Evolutionary conservation across 2,113 vertebrate species (phyloP).

Genomic region (Ameiurus melas): DNA sequence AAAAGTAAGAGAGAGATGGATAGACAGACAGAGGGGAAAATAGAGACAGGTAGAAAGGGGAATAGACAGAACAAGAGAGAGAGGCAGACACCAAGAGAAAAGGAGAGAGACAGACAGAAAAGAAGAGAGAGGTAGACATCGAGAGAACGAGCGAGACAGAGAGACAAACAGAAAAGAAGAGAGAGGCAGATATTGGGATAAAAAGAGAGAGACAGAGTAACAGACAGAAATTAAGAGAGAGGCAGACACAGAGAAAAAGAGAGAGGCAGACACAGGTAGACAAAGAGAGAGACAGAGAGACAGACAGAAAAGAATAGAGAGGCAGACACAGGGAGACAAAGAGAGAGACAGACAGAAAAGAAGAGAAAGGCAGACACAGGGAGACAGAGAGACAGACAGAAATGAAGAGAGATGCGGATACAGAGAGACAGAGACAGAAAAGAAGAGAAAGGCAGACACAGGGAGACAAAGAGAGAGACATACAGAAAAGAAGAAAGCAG

Average conservation of each 20-base stretch:
- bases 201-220: not conserved
- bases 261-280: too few species aligned
- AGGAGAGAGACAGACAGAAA: not conserved
- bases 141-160: too few species aligned
- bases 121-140: not conserved
- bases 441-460: not conserved
- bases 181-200: not conserved
- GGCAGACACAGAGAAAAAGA: too few species aligned
- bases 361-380: not conserved
- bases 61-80: conserved; percentile 19
- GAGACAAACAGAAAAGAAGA: not conserved
- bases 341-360: too few species aligned
- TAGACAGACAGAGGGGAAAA: not conserved
- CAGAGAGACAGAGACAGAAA: not conserved
- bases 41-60: not conserved
- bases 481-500: too few species aligned
- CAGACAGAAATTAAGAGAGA: not conserved
- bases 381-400: not conserved
- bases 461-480: too few species aligned
- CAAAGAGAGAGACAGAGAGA: not conserved
- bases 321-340: too few species aligned
- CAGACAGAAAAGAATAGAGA: not conserved
- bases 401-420: not conserved
- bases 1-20: not conserved
- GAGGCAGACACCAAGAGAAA: not conserved